Conservation (phyloP, 2,113 vertebrate genomes). For the Seriola aureovittata region DNA sequence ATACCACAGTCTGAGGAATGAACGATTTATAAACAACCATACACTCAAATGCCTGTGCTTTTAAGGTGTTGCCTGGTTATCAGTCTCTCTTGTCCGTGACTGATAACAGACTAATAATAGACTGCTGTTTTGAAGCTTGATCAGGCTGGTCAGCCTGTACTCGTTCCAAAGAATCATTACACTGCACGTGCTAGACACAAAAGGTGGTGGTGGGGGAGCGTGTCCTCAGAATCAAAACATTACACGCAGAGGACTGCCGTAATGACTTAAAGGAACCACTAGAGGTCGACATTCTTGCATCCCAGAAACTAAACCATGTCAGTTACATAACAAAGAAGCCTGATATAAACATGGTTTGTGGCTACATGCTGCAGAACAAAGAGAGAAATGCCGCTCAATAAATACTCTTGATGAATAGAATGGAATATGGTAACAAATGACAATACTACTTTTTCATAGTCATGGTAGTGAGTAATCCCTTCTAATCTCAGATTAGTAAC, state of each 20-base stretch:
- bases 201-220: slow-evolving; percentile 1
- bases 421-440: slow-evolving; percentile 29
- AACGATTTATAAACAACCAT: background rate
- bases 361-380: slow-evolving; percentile 47
- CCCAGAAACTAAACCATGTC: slow-evolving; percentile 17
- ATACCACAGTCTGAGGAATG: slow-evolving; percentile 12
- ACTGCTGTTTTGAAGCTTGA: background rate
- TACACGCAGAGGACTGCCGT: background rate
- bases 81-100: background rate
- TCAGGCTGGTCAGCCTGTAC: slow-evolving; percentile 7
- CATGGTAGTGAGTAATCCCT: slow-evolving; percentile 25
- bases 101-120: background rate
- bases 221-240: slow-evolving; percentile 65
- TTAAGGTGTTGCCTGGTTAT: background rate
- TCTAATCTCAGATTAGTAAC: slow-evolving; percentile 43
- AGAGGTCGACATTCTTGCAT: slow-evolving; percentile 58
- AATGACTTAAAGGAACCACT: slow-evolving; percentile 49
- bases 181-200: slow-evolving; percentile 51
- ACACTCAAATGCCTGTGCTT: background rate
- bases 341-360: slow-evolving; percentile 42
- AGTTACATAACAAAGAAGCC: slow-evolving; percentile 73
- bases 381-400: background rate
- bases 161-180: slow-evolving; percentile 15
- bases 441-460: background rate
- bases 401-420: background rate